Evolutionary conservation across 2,113 vertebrate genomes (phyloP), one percentile per base, ranked within the genome.

Genomic region (Mystacornis crossleyi): DNA sequence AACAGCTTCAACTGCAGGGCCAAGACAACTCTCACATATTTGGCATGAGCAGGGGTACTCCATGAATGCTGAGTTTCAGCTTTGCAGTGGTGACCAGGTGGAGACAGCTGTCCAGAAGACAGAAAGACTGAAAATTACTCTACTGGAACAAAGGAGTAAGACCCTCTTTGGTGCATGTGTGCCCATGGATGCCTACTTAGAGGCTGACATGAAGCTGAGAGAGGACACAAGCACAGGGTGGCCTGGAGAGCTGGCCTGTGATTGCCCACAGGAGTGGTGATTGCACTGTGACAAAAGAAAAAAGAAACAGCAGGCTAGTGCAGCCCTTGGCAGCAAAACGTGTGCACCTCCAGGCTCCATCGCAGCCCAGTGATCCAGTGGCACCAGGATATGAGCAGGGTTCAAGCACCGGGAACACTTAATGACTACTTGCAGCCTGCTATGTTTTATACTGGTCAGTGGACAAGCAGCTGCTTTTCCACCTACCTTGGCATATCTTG

Each of bases 361-460:
- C 1, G 0, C 25, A 71, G 34, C 23, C 16, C 4, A 4, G n/a
- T 6, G 8, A 10, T 53, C 33, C 10, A 10, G 18, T 12, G 38
- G 33, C 28, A 48, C 26, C 9, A 28, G 24, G 29, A 42, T 18
- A 36, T 6, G 12, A 20, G 36, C 21, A 43, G 53, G 12, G 1
- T 6, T 18, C 0, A 0, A 83, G 31, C 9, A 43, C 17, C 0
- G 1, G 10, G 6, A 79, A 10, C 2, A 6, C 8, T 13, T 53
- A 65, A 36, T 0, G 0, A 7, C 24, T 58, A 0, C 13, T 26
- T 75, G 33, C 42, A 91, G 40, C 33, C 31, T 65, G 17, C 47
- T 74, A 8, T 1, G 3, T 7, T 0, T 0, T 33, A 8, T 29
- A 50, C 14, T 2, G 0, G 7, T 28, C 40, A 67, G 18, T 0